phyloP scores from a whole-genome alignment of 2,888 invertebrate genomes.

The Cantharis lateralis region DNA sequence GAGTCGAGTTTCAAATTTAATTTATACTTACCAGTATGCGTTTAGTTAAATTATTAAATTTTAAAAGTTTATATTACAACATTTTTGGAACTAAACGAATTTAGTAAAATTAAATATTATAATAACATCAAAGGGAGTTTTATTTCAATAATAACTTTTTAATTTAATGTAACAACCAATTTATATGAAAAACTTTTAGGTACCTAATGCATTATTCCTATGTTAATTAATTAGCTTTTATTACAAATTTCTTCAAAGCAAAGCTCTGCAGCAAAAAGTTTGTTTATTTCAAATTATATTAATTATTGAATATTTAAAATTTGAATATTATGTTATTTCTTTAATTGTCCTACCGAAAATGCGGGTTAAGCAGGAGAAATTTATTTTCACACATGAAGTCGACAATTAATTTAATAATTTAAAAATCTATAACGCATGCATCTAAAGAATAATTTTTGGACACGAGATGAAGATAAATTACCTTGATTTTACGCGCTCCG shows the following conservation, averaged over 20 bases:
- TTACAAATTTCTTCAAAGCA: neutral
- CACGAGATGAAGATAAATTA: slow-evolving; percentile 16
- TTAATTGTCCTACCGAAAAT: neutral
- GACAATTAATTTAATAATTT: slow-evolving; percentile 5
- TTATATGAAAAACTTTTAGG: neutral
- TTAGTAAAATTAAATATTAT: neutral
- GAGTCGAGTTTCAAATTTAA: neutral
- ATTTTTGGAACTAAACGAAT: neutral
- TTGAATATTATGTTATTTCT: neutral
- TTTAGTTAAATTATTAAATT: neutral
- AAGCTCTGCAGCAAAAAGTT: neutral
- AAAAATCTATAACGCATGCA: slow-evolving; percentile 8
- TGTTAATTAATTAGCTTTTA: neutral
- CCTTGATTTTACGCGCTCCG: slow-evolving; percentile 6
- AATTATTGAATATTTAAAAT: neutral
- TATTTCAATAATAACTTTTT: neutral
- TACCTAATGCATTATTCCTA: neutral
- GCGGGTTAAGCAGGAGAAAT: neutral
- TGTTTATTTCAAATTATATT: neutral
- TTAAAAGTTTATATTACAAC: neutral
- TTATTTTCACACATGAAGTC: neutral
- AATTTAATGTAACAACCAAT: neutral
- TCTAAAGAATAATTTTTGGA: slow-evolving; percentile 7
- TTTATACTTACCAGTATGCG: neutral
- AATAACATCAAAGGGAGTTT: neutral